Percentiles rank a stretch among this genome's conserved stretches.
These are phyloP conservation scores for Acrocyrtus sp. DNA, from an alignment of 2,888 invertebrate species.

Conservation along the genomic window DNA sequence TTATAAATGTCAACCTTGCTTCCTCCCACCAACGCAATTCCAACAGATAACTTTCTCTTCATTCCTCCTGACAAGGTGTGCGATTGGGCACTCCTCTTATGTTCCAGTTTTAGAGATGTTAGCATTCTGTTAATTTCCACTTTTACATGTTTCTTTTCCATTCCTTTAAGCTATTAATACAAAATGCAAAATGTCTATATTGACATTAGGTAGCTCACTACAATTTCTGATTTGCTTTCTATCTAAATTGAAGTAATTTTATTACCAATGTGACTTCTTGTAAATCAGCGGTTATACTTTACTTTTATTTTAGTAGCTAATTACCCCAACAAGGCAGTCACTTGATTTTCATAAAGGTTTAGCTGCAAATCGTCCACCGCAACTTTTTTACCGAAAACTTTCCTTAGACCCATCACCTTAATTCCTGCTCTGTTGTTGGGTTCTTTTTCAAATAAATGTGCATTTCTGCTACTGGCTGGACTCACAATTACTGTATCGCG, in stretches of 20 bases:
- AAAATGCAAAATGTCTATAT: too few species aligned
- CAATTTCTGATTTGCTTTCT: too few species aligned
- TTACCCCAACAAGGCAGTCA: slow-evolving; percentile 83
- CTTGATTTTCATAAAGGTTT: slow-evolving; percentile 83
- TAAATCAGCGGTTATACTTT: too few species aligned
- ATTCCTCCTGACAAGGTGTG: slow-evolving; percentile 88
- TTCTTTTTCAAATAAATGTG: slow-evolving; percentile 69
- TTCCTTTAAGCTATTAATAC: slow-evolving; percentile 78
- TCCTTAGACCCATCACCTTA: slow-evolving; percentile 71
- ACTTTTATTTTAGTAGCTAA: slow-evolving; percentile 11
- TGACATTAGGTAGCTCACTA: not conserved
- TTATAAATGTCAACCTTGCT: too few species aligned
- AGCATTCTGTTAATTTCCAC: slow-evolving; percentile 72
- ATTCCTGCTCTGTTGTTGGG: slow-evolving; percentile 69
- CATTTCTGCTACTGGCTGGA: slow-evolving; percentile 59
- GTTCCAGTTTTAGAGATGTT: slow-evolving; percentile 72
- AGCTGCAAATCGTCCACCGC: slow-evolving; percentile 79
- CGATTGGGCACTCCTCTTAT: slow-evolving; percentile 74
- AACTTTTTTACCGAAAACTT: slow-evolving; percentile 68
- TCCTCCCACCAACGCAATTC: slow-evolving; percentile 75
- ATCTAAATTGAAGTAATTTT: too few species aligned
- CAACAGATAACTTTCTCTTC: slow-evolving; percentile 87
- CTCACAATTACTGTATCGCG: too few species aligned
- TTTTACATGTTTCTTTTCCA: slow-evolving; percentile 67
- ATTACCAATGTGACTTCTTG: too few species aligned